Conservation (phyloP, 2,113 vertebrate species). For the Phocoena sinus region DNA sequence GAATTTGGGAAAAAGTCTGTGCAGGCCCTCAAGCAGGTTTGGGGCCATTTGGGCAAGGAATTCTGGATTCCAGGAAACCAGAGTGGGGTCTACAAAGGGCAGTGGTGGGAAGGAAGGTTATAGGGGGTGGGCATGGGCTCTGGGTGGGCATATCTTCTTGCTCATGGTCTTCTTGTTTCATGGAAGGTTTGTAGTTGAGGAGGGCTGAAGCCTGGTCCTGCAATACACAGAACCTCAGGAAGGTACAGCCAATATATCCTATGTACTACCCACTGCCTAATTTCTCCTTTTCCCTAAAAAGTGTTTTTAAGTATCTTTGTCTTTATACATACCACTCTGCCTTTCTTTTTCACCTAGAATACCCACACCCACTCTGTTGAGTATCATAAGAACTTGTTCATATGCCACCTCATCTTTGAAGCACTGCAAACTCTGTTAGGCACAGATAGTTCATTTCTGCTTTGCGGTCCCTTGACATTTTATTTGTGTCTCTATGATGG, state of each 20-base stretch:
- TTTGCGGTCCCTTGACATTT: background rate
- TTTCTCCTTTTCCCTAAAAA: background rate
- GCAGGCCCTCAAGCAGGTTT: background rate
- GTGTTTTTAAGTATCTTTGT: background rate
- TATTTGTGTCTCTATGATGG: background rate
- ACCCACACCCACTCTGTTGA: background rate
- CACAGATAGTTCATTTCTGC: background rate
- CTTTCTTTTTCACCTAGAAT: background rate
- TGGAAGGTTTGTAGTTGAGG: background rate
- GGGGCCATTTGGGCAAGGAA: background rate
- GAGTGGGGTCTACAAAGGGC: background rate
- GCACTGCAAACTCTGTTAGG: background rate
- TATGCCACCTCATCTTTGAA: background rate
- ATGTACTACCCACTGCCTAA: accelerated
- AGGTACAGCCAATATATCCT: background rate
- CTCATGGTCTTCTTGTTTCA: background rate
- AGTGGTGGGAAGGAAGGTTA: accelerated
- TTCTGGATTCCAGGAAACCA: background rate
- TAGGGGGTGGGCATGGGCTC: background rate
- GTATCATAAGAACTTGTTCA: background rate
- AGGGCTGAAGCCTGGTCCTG: background rate
- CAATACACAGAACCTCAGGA: no score
- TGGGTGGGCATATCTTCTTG: background rate
- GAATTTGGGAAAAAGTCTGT: background rate
- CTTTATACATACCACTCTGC: background rate